phyloP scores from a whole-genome alignment of 2,113 vertebrate genomes.

The Entelurus aequoreus region DNA sequence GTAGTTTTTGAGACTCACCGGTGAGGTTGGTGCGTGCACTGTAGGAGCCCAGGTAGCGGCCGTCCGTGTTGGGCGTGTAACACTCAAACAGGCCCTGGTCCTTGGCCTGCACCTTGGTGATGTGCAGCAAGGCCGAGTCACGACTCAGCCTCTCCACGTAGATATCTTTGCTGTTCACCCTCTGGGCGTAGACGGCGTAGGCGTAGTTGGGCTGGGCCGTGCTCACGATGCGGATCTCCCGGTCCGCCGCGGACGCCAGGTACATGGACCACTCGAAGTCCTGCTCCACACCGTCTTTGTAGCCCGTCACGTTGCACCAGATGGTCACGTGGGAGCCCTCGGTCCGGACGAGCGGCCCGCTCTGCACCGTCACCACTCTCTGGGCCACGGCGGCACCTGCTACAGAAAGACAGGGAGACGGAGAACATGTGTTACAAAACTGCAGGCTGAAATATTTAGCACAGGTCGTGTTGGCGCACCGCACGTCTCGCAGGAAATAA shows the following conservation, averaged over 20 bases:
- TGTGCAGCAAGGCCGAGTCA: constrained; percentile 80
- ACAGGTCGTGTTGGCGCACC: constrained; percentile 19
- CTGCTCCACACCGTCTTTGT: constrained; percentile 76
- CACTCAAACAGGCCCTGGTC: constrained; percentile 80
- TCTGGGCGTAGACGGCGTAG: constrained; percentile 82
- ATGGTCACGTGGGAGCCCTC: constrained; percentile 89
- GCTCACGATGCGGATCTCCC: constrained; percentile 93
- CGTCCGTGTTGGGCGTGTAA: constrained; percentile 79
- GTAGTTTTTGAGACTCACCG: constrained; percentile 70
- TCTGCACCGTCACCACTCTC: constrained; percentile 82
- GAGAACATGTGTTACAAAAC: constrained; percentile 50
- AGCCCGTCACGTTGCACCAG: constrained; percentile 91
- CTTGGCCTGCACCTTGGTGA: constrained; percentile 80
- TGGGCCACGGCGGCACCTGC: constrained; percentile 73
- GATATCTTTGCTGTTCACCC: constrained; percentile 82
- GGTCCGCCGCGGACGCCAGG: constrained; percentile 73
- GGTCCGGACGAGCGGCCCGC: constrained; percentile 82
- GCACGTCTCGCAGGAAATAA: constrained; percentile 34
- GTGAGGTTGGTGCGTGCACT: constrained; percentile 83
- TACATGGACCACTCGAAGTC: constrained; percentile 96
- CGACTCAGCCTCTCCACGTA: constrained; percentile 81
- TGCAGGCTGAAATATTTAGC: constrained; percentile 51
- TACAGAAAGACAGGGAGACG: constrained; percentile 3
- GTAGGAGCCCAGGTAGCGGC: constrained; percentile 74
- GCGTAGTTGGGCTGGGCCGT: constrained; percentile 84